Evolutionary conservation across 2,113 vertebrate species (phyloP), one percentile per base, ranked within the genome.

Genomic region (Prionailurus viverrinus): DNA sequence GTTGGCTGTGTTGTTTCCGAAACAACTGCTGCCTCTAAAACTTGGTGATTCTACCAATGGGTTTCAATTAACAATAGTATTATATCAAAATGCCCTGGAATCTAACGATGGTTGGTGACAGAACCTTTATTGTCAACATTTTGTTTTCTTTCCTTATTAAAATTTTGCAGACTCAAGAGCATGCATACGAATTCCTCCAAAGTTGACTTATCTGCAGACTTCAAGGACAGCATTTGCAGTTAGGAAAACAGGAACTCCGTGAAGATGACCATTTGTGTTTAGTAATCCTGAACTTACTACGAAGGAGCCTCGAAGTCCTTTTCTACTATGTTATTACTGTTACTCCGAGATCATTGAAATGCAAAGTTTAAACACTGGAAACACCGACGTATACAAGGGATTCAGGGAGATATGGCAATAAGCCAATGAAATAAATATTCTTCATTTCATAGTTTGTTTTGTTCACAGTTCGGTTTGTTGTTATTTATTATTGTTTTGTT

Each of bases 401-500:
- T 16, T 0, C 15, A 51, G 48, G 27, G 9, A 95, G 21, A 83
- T 55, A 2, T n/a, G 39, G 15, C 33, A 31, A 84, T 45, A 23
- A 89, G 6, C 12, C 91, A 39, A 83, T 82, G 5, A 93, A 71
- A 89, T 48, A 63, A 65, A 89, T 48, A 63, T 2, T 95, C 19
- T 61, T 90, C 1, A 86, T 92, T 87, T 89, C 13, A 36, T 94
- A 51, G n/a, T 3, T 94, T 79, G 45, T 45, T 45, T 45, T 45
- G 45, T 84, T 89, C 13, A 36, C 93, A 51, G n/a, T 3, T 94
- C 73, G 66, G 8, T n/a, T 51, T 23, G 16, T 83, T 90, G 25
- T 91, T 85, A 80, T 93, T 89, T 63, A 63, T 94, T 87, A 33
- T 76, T 76, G 2, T 51, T 76, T 89, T 82, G 16, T 78, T 94